phyloP scores from a whole-genome alignment of 2,797 vertebrate species.

The Hemitrygon akajei region DNA sequence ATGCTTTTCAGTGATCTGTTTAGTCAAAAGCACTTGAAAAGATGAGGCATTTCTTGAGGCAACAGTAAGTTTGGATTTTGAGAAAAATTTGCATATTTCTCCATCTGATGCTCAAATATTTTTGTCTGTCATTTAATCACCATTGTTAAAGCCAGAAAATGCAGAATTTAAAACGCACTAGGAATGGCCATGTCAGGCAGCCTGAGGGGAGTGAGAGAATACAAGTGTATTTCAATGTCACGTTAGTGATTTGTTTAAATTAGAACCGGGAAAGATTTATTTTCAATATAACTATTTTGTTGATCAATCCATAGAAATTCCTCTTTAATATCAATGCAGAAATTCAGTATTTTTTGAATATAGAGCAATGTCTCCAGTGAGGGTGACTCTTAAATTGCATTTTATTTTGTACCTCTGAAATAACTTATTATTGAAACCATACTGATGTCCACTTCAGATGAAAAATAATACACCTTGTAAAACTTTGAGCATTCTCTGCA shows the following conservation, averaged over 20 bases:
- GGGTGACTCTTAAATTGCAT: neutral
- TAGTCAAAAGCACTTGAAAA: neutral
- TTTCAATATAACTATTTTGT: neutral
- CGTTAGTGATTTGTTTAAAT: too few relatives aligned
- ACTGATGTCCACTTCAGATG: neutral
- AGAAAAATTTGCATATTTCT: neutral
- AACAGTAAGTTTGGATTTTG: neutral
- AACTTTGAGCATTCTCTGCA: neutral
- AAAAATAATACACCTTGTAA: slow-evolving; percentile 25
- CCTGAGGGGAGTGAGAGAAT: too few relatives aligned
- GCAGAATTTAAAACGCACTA: too few relatives aligned
- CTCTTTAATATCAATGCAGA: neutral
- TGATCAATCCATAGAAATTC: neutral
- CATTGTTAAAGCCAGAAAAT: neutral
- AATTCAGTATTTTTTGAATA: neutral
- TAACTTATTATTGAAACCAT: neutral
- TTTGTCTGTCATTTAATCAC: neutral
- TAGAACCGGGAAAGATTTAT: too few relatives aligned
- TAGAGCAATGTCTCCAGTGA: neutral
- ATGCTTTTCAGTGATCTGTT: neutral
- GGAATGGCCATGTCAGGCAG: too few relatives aligned
- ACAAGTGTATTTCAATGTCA: too few relatives aligned
- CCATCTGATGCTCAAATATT: neutral
- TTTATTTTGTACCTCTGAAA: neutral
- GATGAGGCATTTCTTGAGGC: neutral